phyloP scores from a whole-genome alignment of 30 jellyfish, hydroid and myxozoan species.

The Aurelia aurita region DNA sequence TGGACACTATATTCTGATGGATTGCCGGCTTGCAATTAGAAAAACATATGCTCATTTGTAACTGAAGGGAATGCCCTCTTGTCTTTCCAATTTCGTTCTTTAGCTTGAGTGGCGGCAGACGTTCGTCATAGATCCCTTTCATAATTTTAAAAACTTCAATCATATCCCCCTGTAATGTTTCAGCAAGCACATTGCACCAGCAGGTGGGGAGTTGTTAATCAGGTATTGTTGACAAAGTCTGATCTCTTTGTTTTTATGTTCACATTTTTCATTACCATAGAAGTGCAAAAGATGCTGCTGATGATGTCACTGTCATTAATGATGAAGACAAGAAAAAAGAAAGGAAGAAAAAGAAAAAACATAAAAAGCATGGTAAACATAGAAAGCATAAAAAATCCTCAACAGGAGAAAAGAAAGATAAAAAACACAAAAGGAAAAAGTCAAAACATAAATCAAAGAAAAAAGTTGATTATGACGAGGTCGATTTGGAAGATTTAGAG shows the following conservation, averaged over 20 bases:
- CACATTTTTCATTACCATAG: neutral
- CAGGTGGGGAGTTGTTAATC: too few species aligned
- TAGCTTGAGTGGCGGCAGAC: too few species aligned
- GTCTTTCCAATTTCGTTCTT: too few species aligned
- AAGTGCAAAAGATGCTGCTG: neutral
- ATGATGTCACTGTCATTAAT: neutral
- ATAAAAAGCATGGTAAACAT: constrained; percentile 65
- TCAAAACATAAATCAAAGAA: constrained; percentile 31
- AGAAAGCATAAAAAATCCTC: constrained; percentile 32
- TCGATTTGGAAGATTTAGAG: constrained; percentile 87
- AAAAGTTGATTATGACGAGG: constrained; percentile 59
- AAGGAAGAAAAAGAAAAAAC: constrained; percentile 56
- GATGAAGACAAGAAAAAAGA: neutral
- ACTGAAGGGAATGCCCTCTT: too few species aligned
- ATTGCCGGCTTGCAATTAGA: too few species aligned
- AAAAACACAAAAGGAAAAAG: constrained; percentile 57
- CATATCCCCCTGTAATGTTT: too few species aligned
- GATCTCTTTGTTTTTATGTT: neutral
- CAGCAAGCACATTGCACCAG: too few species aligned
- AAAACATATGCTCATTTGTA: too few species aligned
- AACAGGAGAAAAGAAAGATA: constrained; percentile 50
- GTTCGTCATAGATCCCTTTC: too few species aligned
- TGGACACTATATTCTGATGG: too few species aligned
- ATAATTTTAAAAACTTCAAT: too few species aligned
- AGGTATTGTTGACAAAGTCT: neutral